Conservation (phyloP, 2,797 vertebrate genomes). For the Graptemys geographica region DNA sequence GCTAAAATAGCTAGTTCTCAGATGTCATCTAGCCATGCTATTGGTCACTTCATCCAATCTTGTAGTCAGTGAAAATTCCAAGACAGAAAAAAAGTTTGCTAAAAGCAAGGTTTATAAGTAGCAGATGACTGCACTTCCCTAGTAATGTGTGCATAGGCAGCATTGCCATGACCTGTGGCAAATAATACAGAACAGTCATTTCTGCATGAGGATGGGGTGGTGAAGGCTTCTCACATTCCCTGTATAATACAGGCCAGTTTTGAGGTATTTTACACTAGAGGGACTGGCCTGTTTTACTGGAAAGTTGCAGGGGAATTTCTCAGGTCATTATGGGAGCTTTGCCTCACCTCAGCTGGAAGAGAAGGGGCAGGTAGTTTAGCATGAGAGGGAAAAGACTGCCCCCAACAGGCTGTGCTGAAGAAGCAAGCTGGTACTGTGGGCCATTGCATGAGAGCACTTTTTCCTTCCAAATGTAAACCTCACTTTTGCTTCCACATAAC, state of each 20-base stretch:
- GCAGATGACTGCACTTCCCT: background rate
- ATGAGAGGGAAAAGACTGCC: background rate
- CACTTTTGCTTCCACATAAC: background rate
- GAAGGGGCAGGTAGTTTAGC: background rate
- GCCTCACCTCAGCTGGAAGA: background rate
- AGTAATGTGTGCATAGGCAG: background rate
- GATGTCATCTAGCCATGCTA: rapidly evolving
- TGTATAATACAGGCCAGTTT: background rate
- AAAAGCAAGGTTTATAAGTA: background rate
- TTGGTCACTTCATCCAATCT: background rate
- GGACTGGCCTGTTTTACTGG: background rate
- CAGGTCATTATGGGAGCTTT: background rate
- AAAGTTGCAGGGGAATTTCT: background rate
- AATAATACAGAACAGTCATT: background rate
- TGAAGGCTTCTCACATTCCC: background rate
- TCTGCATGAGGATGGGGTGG: background rate
- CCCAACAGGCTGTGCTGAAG: background rate
- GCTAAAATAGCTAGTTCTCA: background rate
- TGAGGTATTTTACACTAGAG: background rate
- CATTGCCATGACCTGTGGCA: background rate
- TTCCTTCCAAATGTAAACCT: background rate
- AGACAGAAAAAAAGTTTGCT: background rate
- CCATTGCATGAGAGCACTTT: background rate
- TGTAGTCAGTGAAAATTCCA: background rate
- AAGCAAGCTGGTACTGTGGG: background rate